A percentile compares a stretch with the other conserved stretches of the same genome.
Evolutionary conservation across 2,888 invertebrate species (phyloP).

Genomic region (Tipula vernalis): DNA sequence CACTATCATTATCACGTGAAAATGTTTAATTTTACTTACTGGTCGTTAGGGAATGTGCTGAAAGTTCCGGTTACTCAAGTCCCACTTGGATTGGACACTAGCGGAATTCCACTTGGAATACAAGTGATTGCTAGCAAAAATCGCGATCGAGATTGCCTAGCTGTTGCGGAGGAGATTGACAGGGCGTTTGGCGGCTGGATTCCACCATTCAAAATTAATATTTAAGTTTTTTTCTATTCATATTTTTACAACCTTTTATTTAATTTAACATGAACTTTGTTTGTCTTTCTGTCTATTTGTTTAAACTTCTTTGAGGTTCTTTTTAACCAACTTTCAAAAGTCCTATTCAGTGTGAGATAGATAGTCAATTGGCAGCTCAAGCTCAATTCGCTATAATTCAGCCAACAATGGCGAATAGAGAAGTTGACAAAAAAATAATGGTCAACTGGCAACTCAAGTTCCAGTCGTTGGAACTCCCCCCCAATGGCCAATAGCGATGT

Average conservation of each 20-base stretch:
- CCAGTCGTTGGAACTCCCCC: too few species aligned
- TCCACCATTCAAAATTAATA: constrained; percentile 40
- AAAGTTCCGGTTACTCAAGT: constrained; percentile 74
- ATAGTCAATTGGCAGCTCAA: too few species aligned
- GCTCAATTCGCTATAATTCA: too few species aligned
- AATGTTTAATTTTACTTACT: constrained; percentile 75
- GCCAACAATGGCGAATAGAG: too few species aligned
- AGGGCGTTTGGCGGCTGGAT: constrained; percentile 84
- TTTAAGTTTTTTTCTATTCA: background rate
- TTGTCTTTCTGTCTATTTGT: too few species aligned
- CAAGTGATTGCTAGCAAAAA: constrained; percentile 74
- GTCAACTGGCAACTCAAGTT: too few species aligned
- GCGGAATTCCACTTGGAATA: constrained; percentile 77
- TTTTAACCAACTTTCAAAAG: too few species aligned
- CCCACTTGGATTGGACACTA: constrained; percentile 69
- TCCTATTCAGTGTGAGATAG: too few species aligned
- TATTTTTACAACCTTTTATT: background rate
- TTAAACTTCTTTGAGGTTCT: too few species aligned
- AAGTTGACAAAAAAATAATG: too few species aligned
- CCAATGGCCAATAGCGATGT: too few species aligned
- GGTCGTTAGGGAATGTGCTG: constrained; percentile 72
- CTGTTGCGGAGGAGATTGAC: constrained; percentile 82
- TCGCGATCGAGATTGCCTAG: constrained; percentile 74
- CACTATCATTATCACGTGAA: constrained; percentile 67
- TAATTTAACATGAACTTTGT: background rate